Base-by-base conservation (phyloP, 1,140 invertebrate species). In the Streblospio benedicti region DNA sequence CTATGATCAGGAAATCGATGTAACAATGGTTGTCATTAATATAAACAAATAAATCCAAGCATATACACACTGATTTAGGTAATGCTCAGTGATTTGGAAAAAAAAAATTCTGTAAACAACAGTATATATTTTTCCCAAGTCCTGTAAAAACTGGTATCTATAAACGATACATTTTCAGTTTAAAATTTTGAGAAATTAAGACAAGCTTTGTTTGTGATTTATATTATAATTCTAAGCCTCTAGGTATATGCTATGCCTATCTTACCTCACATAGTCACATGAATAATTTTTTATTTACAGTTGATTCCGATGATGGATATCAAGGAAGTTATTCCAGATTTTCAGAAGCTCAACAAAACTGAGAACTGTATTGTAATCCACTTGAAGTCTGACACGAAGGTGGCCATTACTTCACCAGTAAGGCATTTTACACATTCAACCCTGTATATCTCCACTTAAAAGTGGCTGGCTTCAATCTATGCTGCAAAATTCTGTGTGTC, bases 281-380 rank as follows among this genome's bases (percentile, higher is more conserved):
- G n/a, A n/a, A n/a, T n/a, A n/a, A n/a, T 5, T 53, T 50, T 54
- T n/a, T 58, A 23, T 23, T 69, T 67, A 30, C 69, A 78, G 76
- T 65, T 77, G 25, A 68, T 77, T 50, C 71, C 74, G 20, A 78
- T 78, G 76, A 66, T 76, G 28, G 76, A 78, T 61, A 76, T 78
- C 33, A 76, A 75, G 59, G 76, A 78, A 59, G 69, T 78, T 18
- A 70, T 65, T 50, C 69, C 66, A 58, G 74, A 76, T 41, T 77
- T 78, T 65, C 76, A 78, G 63, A 78, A 76, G 61, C 56, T 77
- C 33, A 75, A 77, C 67, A 78, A 78, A 68, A 76, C 70, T 33
- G 76, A 78, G 51, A 76, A 76, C 61, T 77, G 75, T 63, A 77
- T 78, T 56, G 71, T 77, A 44, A 67, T 76, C 23, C 63, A 69